A percentile compares a stretch with the other conserved stretches of the same genome.
phyloP scores from a whole-genome alignment of 1,140 invertebrate genomes.

The Temnothorax longispinosus region DNA sequence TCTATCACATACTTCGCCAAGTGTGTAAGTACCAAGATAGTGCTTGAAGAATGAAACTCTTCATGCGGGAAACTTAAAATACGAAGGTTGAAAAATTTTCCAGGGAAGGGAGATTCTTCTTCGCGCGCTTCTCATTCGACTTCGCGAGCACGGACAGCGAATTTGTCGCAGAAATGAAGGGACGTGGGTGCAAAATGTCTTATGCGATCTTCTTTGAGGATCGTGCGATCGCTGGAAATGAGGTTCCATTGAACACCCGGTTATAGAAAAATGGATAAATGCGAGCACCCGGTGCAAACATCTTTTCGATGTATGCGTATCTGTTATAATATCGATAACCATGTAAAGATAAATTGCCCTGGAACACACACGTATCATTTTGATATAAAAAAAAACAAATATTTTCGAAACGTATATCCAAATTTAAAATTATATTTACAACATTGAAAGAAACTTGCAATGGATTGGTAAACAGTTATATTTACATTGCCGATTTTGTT shows the following conservation, averaged over 20 bases:
- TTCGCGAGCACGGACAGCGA: slow-evolving; percentile 39
- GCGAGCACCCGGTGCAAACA: slow-evolving; percentile 5
- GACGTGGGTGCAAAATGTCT: slow-evolving; percentile 19
- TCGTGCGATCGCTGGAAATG: slow-evolving; percentile 42
- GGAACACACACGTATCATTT: too few relatives aligned
- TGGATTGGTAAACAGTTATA: background rate
- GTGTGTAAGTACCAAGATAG: slow-evolving; percentile 18
- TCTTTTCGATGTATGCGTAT: background rate
- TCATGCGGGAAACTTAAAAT: slow-evolving; percentile 30
- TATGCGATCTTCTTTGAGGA: slow-evolving; percentile 22
- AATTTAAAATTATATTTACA: background rate
- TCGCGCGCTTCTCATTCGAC: slow-evolving; percentile 34
- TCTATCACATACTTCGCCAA: slow-evolving; percentile 10
- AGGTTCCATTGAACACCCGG: slow-evolving; percentile 14
- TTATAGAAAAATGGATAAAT: slow-evolving; percentile 40
- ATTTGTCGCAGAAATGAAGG: slow-evolving; percentile 42
- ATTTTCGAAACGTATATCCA: background rate
- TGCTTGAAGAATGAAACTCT: slow-evolving; percentile 27
- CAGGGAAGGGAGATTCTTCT: background rate
- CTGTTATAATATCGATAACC: background rate
- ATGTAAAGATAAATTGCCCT: slow-evolving; percentile 1
- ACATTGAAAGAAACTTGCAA: background rate
- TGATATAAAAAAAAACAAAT: background rate
- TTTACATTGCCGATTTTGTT: background rate
- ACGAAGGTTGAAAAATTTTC: slow-evolving; percentile 30